phyloP scores from a whole-genome alignment of 2,113 vertebrate genomes.

The Microtus ochrogaster region DNA sequence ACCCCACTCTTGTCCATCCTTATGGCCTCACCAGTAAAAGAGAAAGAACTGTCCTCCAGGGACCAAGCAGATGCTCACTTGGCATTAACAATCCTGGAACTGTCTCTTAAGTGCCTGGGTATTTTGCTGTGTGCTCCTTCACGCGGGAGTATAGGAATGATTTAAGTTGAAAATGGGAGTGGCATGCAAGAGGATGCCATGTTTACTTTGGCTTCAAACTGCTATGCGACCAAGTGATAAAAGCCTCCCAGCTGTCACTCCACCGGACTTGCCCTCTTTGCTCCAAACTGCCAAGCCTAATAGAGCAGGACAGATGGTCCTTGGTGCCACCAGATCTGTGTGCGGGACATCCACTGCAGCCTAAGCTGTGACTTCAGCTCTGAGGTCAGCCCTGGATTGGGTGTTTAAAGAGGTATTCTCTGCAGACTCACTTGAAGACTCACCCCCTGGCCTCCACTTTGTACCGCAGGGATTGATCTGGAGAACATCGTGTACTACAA shows the following conservation, averaged over 20 bases:
- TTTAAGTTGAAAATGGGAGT: background rate
- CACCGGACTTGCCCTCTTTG: background rate
- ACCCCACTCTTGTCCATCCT: background rate
- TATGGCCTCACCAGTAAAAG: background rate
- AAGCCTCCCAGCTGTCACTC: conserved; percentile 20
- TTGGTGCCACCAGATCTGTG: background rate
- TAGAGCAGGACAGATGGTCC: background rate
- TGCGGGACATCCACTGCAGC: background rate
- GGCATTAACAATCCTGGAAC: background rate
- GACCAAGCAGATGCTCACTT: background rate
- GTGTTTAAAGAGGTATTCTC: background rate
- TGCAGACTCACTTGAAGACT: background rate
- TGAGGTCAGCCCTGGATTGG: background rate
- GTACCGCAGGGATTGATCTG: conserved; percentile 92
- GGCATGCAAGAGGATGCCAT: background rate
- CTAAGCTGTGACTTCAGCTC: background rate
- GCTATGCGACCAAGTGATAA: background rate
- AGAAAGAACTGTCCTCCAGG: background rate
- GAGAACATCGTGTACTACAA: conserved; percentile 99
- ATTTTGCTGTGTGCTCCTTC: background rate
- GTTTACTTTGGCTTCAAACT: background rate
- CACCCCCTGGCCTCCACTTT: background rate
- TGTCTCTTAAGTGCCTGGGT: background rate
- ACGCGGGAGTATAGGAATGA: background rate
- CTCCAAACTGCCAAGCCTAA: background rate